A percentile compares a stretch with the other conserved stretches of the same genome.
Evolutionary conservation across 2,888 invertebrate genomes (phyloP).

Genomic region (Lottia scabra): DNA sequence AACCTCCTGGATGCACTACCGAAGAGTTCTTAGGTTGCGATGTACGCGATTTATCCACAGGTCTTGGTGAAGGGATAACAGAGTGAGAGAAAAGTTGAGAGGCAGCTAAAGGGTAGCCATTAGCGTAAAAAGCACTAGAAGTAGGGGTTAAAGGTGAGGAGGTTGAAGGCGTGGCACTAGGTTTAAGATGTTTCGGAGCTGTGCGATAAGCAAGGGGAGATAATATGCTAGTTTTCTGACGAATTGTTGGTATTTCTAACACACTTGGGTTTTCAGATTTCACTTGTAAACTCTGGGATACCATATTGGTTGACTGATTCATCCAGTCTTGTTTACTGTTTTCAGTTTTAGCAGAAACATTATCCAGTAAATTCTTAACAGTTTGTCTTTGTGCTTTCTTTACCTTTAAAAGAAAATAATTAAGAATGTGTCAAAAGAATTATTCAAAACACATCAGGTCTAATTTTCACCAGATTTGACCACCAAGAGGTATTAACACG

Average conservation of each 20-base stretch:
- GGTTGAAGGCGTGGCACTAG: background rate
- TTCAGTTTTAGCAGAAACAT: constrained; percentile 14
- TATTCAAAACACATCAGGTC: too few relatives aligned
- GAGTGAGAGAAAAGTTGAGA: background rate
- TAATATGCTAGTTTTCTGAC: constrained; percentile 3
- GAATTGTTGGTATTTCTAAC: background rate
- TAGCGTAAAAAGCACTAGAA: background rate
- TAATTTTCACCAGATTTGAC: too few relatives aligned
- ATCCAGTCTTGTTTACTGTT: constrained; percentile 13
- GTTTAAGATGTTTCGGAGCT: constrained; percentile 11
- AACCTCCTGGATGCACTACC: background rate
- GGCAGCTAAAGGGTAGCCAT: background rate
- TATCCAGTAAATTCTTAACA: constrained; percentile 30
- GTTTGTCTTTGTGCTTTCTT: constrained; percentile 21
- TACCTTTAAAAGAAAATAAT: constrained; percentile 11
- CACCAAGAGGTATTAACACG: too few relatives aligned
- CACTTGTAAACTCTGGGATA: background rate
- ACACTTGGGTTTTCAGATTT: background rate
- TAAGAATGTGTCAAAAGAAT: too few relatives aligned
- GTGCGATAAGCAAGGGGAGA: constrained; percentile 10
- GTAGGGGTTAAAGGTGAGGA: background rate
- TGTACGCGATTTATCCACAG: background rate
- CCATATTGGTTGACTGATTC: background rate
- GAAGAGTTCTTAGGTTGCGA: background rate
- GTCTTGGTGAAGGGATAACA: background rate